Conservation (phyloP, 2,113 vertebrate genomes). For the Thomomys bottae region DNA sequence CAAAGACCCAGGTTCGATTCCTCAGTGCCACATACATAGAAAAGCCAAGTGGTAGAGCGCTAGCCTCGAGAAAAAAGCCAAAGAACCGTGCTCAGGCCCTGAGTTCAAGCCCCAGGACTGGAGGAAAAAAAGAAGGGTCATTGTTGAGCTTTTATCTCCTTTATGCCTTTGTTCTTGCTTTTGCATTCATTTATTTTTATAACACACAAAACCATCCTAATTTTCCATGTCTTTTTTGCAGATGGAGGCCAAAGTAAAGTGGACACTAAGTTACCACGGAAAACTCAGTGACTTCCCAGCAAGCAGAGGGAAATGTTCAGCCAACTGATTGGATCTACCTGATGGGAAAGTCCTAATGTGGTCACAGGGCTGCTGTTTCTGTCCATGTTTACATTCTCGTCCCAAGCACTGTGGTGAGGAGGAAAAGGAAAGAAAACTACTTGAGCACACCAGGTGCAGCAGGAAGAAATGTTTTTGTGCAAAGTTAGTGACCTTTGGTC, state of each 20-base stretch:
- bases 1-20: too few relatives aligned
- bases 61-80: too few relatives aligned
- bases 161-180: neutral
- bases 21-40: too few relatives aligned
- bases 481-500: constrained; percentile 83
- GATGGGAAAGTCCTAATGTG: constrained; percentile 86
- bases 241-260: constrained; percentile 99
- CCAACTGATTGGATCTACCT: constrained; percentile 86
- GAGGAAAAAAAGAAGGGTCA: too few relatives aligned
- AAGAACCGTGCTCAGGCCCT: too few relatives aligned
- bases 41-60: too few relatives aligned
- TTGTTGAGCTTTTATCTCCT: neutral
- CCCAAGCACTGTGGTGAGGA: constrained; percentile 92
- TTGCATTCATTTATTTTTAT: constrained; percentile 51
- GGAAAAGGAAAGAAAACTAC: constrained; percentile 84
- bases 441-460: constrained; percentile 89
- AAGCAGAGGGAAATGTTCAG: constrained; percentile 83
- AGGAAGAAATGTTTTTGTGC: constrained; percentile 85
- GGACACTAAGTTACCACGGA: constrained; percentile 95
- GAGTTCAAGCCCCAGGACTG: too few relatives aligned
- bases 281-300: constrained; percentile 93
- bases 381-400: constrained; percentile 92
- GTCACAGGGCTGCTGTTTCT: constrained; percentile 89
- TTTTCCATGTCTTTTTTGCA: constrained; percentile 83
- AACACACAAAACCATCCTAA: constrained; percentile 46